Evolutionary conservation across 2,797 vertebrate species (phyloP).

Genomic region (Sarcoramphus papa): DNA sequence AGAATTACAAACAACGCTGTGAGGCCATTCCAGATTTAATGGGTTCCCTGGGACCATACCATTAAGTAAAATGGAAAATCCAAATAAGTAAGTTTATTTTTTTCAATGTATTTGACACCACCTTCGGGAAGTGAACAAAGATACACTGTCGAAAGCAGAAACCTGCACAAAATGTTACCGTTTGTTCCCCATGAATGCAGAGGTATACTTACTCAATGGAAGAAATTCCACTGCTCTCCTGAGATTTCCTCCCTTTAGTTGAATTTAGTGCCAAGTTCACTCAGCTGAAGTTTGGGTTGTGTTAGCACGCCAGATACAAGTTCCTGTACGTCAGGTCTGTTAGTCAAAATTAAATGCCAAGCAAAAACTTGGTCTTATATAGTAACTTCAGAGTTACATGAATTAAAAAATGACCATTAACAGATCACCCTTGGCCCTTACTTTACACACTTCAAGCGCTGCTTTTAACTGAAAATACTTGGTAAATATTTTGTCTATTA

Average conservation of each 20-base stretch:
- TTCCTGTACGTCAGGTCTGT: background rate
- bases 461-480: background rate
- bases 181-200: constrained; percentile 70
- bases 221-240: constrained; percentile 84
- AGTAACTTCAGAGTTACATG: background rate
- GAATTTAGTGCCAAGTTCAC: constrained; percentile 59
- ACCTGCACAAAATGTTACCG: constrained; percentile 74
- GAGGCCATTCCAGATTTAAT: constrained; percentile 3
- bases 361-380: background rate
- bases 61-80: constrained; percentile 41
- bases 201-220: constrained; percentile 80
- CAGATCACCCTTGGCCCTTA: background rate
- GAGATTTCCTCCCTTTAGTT: constrained; percentile 77
- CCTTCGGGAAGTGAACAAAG: constrained; percentile 69
- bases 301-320: constrained; percentile 27
- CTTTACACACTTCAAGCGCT: background rate
- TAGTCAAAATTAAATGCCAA: constrained; percentile 20
- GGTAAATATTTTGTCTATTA: background rate
- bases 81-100: constrained; percentile 55
- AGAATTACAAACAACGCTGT: background rate
- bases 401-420: background rate
- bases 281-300: constrained; percentile 18
- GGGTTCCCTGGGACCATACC: constrained; percentile 13
- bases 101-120: constrained; percentile 64
- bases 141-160: constrained; percentile 64